Evolutionary conservation across 2,888 invertebrate species (phyloP), one percentile per base, ranked within the genome.

Genomic region (Gisinianus flammeolus): DNA sequence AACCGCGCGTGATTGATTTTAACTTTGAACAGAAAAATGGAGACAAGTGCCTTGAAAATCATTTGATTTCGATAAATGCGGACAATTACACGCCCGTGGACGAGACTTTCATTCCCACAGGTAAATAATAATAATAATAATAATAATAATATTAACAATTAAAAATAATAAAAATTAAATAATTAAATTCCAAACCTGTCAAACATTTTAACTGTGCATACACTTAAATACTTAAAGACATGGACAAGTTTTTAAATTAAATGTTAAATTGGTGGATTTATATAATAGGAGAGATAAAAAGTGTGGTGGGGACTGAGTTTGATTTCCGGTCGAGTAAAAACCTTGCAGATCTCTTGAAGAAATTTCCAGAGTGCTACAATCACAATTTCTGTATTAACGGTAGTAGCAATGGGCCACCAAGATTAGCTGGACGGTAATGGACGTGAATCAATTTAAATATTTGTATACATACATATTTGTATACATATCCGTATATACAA

Each of bases 71-170:
- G 26, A 90, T 96, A 58, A 93, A 92, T 85, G 94, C 94, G 2
- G 92, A 94, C 86, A 89, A 90, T 80, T 93, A 91, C 84, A 93
- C 93, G 0, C 91, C 90, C 0, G 90, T 91, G 0, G 92, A 94
- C 86, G 88, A 90, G 0, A 90, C 91, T 10, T 91, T 91, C 3
- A 89, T 94, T 81, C 93, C 93, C 0, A 93, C 93, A 67, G 94
- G 95, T 87, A 3, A 62, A 24, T n/a, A 22, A 4, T 8, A 44
- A 1, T 44, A 2, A 44, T 16, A 44, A 8, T 35, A 35, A 8
- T 12, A 35, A 35, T 35, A 35, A 8, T 35, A 24, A 24, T 26
- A 3, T 24, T 62, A 3, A 24, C 8, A 62, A 2, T n/a, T n/a
- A n/a, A n/a, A n/a, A n/a, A n/a, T n/a, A n/a, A n/a, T n/a, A n/a